Percentiles rank a stretch among this genome's conserved stretches.
Evolutionary conservation across 2,113 vertebrate genomes (phyloP).

Genomic region (Halichoerus grypus): DNA sequence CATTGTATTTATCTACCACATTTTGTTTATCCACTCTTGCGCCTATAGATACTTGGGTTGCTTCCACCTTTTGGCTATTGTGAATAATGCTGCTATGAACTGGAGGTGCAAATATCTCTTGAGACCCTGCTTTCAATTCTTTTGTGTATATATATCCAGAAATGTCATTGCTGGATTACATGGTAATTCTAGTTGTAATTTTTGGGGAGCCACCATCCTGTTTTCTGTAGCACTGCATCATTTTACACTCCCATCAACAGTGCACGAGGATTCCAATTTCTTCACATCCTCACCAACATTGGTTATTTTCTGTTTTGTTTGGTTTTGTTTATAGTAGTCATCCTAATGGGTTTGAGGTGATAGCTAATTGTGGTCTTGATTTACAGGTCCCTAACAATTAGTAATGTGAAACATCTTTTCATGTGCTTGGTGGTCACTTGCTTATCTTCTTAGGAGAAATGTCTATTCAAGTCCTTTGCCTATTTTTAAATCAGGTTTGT

Average conservation of each 20-base stretch:
- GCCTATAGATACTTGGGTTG: not conserved
- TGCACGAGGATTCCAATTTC: not conserved
- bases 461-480: not conserved
- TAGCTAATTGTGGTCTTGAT: not conserved
- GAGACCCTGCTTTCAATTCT: not conserved
- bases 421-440: not conserved
- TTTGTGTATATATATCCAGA: not conserved
- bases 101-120: not conserved
- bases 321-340: not conserved
- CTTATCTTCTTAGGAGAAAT: not conserved
- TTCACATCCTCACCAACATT: not conserved
- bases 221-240: not conserved
- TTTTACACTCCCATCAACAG: not conserved
- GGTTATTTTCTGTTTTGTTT: not conserved
- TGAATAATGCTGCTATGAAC: not conserved
- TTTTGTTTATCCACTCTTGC: not conserved
- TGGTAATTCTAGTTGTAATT: not conserved
- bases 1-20: not conserved
- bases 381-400: not conserved
- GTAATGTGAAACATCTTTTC: not conserved
- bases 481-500: not conserved
- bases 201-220: not conserved
- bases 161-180: not conserved
- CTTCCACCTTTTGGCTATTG: not conserved
- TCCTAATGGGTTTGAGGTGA: not conserved